Base-by-base conservation (phyloP, 23 tunicate species). In the Clavelina lepadiformis region DNA sequence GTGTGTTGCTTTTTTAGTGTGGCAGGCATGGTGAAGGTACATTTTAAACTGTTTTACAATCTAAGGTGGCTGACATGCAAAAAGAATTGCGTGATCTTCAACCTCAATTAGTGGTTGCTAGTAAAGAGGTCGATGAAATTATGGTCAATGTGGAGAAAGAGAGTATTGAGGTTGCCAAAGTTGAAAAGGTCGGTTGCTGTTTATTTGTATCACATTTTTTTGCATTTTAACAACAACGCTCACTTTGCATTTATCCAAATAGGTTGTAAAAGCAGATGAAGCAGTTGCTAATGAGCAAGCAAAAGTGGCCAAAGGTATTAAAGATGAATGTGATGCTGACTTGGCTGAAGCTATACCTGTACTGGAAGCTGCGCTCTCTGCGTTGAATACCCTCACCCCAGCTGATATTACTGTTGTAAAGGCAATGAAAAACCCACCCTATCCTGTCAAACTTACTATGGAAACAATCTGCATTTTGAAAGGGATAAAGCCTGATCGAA, bases 241-340 rank as follows among this genome's bases (percentile, higher is more conserved):
- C 23, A 18, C 23, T 53, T 15, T 20, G n/a, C 7, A 18, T 53
- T 15, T 53, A 11, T 15, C 18, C n/a, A 18, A 18, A 3, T 5
- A 89, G 97, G 88, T 85, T 74, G 98, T 93, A 13, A 83, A 83
- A 85, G 94, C 98, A 20, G 98, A 93, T 68, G 98, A 93, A 68
- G 98, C 88, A 1, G 88, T 93, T 49, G 98, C 98, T 22, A 85
- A 93, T 52, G 94, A 93, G 35, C 98, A 93, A 74, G 92, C 98
- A n/a, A 78, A 28, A 49, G 92, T 72, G 0, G 85, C 92, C 21
- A 82, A 91, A 44, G 82, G 81, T 0, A 77, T 91, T 52, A 93
- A 93, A 56, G 94, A 93, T 73, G 98, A 93, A 67, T 93, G 98
- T 69, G 98, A 93, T 46, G 94, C 88, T 22, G 98, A 93, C 56